A percentile compares a stretch with the other conserved stretches of the same genome.
Evolutionary conservation across 2,797 vertebrate species (phyloP).

Genomic region (Lutra lutra): DNA sequence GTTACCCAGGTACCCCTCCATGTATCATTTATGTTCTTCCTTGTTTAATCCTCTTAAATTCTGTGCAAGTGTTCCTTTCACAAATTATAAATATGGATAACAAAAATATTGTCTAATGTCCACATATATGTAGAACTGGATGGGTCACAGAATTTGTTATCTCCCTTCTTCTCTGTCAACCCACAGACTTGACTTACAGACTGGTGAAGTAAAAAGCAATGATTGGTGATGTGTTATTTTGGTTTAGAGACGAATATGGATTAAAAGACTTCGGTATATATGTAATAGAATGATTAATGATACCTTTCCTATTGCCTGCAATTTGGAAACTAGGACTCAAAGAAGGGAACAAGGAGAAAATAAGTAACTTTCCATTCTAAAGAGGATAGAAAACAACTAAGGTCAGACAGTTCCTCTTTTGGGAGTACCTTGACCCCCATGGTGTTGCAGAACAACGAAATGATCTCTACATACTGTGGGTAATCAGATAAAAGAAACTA

Average conservation of each 20-base stretch:
- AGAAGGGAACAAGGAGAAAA: neutral
- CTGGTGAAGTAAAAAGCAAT: neutral
- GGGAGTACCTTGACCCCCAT: neutral
- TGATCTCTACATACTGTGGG: neutral
- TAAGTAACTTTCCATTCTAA: neutral
- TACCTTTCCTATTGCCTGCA: neutral
- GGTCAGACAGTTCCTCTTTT: neutral
- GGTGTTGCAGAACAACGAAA: neutral
- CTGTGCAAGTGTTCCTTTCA: neutral
- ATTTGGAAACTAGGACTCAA: neutral
- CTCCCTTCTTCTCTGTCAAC: neutral
- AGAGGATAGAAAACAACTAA: neutral
- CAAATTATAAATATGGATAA: constrained; percentile 10
- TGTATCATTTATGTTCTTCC: neutral
- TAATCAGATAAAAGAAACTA: neutral
- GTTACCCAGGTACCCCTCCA: neutral
- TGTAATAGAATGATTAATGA: neutral
- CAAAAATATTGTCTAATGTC: neutral
- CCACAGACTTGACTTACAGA: neutral
- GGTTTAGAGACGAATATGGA: neutral
- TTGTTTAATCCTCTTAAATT: constrained; percentile 19
- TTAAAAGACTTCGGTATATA: neutral
- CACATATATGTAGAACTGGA: neutral
- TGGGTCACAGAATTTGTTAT: neutral
- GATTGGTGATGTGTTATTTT: neutral